Conservation (phyloP, 2,888 invertebrate genomes). For the Eubasilissa splendida region DNA sequence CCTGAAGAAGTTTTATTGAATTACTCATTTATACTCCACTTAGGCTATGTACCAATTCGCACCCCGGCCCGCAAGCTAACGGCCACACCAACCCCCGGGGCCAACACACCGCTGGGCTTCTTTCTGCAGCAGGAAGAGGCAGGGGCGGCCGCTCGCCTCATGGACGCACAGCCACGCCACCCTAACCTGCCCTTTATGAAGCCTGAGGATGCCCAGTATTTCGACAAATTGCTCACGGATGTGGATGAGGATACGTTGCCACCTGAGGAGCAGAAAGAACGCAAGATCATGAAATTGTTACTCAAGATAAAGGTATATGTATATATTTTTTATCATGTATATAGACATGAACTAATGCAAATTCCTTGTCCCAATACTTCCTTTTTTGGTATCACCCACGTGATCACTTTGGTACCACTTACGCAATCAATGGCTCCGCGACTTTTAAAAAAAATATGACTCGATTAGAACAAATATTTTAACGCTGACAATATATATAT, state of each 20-base stretch:
- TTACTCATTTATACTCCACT: too few relatives aligned
- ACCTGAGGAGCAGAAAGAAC: slow-evolving; percentile 97
- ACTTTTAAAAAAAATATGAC: too few relatives aligned
- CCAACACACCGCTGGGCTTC: slow-evolving; percentile 93
- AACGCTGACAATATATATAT: too few relatives aligned
- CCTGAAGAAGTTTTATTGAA: too few relatives aligned
- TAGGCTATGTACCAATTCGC: slow-evolving; percentile 93
- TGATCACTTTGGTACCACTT: too few relatives aligned
- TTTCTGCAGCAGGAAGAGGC: slow-evolving; percentile 95
- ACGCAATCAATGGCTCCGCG: too few relatives aligned
- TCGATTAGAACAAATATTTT: too few relatives aligned
- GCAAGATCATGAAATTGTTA: slow-evolving; percentile 98
- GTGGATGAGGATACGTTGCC: slow-evolving; percentile 97
- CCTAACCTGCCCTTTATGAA: slow-evolving; percentile 98
- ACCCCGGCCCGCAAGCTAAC: slow-evolving; percentile 98
- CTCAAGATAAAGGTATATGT: slow-evolving; percentile 88
- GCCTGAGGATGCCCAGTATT: slow-evolving; percentile 99
- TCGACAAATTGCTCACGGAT: slow-evolving; percentile 97
- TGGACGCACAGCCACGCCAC: slow-evolving; percentile 98
- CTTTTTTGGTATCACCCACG: too few relatives aligned
- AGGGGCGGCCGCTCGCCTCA: slow-evolving; percentile 82
- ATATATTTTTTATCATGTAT: too few relatives aligned
- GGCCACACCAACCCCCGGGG: slow-evolving; percentile 97
- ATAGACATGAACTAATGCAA: too few relatives aligned
- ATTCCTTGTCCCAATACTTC: too few relatives aligned